Percentiles rank a stretch among this genome's conserved stretches.
Evolutionary conservation across 1,140 invertebrate genomes (phyloP).

Genomic region (Alviniconcha marisindica): DNA sequence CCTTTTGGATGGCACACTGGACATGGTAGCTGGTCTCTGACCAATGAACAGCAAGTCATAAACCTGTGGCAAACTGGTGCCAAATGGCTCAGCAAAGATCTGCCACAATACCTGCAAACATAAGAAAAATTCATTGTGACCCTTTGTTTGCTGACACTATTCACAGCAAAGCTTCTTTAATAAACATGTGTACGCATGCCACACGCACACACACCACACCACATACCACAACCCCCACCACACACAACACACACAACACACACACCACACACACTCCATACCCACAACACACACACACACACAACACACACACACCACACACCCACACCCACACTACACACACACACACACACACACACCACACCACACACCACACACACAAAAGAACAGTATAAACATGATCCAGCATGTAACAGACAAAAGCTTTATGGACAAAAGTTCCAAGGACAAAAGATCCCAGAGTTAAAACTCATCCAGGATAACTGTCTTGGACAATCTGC

Average conservation of each 20-base stretch:
- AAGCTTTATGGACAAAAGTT: no score
- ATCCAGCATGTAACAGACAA: no score
- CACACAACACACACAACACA: no score
- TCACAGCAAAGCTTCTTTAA: neutral
- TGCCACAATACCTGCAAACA: constrained; percentile 67
- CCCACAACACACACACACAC: no score
- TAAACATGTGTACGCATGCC: neutral
- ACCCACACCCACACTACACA: constrained; percentile 2
- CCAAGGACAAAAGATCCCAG: no score
- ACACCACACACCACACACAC: neutral
- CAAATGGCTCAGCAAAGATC: constrained; percentile 63
- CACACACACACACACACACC: constrained; percentile 1
- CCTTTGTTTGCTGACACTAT: no score
- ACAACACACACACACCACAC: no score
- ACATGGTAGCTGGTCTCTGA: constrained; percentile 45
- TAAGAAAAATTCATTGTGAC: no score
- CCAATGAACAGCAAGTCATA: constrained; percentile 66
- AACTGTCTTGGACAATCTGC: no score
- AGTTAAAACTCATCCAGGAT: no score
- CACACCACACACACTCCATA: no score
- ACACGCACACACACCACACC: neutral
- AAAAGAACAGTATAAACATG: neutral
- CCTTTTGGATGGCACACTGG: constrained; percentile 40
- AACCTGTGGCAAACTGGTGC: constrained; percentile 55
- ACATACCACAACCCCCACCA: no score